Evolutionary conservation across 2,113 vertebrate species (phyloP).

Genomic region (Lepisosteus osseus): DNA sequence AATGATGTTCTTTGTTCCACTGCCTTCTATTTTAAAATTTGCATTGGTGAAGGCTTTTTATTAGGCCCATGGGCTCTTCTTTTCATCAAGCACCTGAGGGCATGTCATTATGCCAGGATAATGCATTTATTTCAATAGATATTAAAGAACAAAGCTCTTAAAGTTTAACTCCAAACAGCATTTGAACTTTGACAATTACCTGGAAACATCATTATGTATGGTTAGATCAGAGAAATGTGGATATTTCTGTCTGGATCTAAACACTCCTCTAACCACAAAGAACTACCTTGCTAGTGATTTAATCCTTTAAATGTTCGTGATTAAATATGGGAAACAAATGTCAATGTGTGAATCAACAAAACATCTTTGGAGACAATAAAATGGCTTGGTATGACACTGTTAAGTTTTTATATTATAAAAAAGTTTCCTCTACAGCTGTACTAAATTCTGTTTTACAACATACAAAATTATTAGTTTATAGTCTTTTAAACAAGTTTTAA

Average conservation of each 20-base stretch:
- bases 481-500: too few relatives aligned
- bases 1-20: constrained; percentile 18
- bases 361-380: background rate
- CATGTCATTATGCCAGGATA: constrained; percentile 9
- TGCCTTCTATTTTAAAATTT: constrained; percentile 18
- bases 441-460: too few relatives aligned
- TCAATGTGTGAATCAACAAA: constrained; percentile 17
- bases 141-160: constrained; percentile 29
- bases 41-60: constrained; percentile 22
- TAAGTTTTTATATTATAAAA: background rate
- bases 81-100: constrained; percentile 11
- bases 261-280: background rate
- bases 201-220: constrained; percentile 17
- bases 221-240: constrained; percentile 8
- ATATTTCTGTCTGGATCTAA: constrained; percentile 1
- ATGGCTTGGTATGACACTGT: background rate
- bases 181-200: constrained; percentile 17
- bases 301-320: constrained; percentile 2
- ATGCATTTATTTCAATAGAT: constrained; percentile 28
- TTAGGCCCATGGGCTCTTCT: background rate
- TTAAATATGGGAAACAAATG: background rate
- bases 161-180: constrained; percentile 12
- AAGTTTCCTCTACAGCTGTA: background rate
- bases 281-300: constrained; percentile 14
- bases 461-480: too few relatives aligned